These are phyloP conservation scores for Chaetodon trifascialis DNA, from an alignment of 2,113 vertebrate species.

Conservation along the genomic window DNA sequence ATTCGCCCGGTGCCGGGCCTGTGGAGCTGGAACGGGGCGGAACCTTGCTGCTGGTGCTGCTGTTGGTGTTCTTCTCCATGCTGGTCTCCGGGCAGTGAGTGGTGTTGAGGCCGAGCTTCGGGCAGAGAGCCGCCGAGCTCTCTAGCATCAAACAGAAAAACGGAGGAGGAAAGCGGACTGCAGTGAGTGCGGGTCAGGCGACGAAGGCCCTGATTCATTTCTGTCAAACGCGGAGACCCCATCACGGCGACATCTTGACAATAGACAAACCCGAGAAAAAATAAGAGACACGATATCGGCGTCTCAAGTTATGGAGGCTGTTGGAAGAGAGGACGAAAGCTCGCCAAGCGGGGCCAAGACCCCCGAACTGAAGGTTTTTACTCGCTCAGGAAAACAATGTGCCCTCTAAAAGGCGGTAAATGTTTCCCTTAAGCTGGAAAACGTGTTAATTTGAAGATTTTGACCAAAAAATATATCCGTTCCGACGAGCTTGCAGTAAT, in stretches of 20 bases:
- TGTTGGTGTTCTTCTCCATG: slow-evolving; percentile 88
- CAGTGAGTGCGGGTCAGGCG: slow-evolving; percentile 85
- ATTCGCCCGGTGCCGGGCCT: slow-evolving; percentile 90
- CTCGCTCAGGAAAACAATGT: slow-evolving; percentile 60
- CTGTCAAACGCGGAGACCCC: slow-evolving; percentile 90
- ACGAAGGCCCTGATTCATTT: slow-evolving; percentile 93
- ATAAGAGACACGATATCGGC: slow-evolving; percentile 83
- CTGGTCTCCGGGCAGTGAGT: slow-evolving; percentile 82
- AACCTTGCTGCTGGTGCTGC: slow-evolving; percentile 90
- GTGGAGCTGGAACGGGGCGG: slow-evolving; percentile 91
- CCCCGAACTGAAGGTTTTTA: slow-evolving; percentile 55
- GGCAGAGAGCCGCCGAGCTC: slow-evolving; percentile 84
- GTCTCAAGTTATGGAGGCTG: slow-evolving; percentile 78
- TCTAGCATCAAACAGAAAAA: slow-evolving; percentile 78
- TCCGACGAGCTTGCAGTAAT: slow-evolving; percentile 75
- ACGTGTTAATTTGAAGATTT: slow-evolving; percentile 49
- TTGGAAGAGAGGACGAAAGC: slow-evolving; percentile 63
- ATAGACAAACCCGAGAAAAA: slow-evolving; percentile 79
- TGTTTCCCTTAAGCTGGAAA: slow-evolving; percentile 77
- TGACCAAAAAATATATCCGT: slow-evolving; percentile 40
- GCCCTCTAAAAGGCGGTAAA: slow-evolving; percentile 62
- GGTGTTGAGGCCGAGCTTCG: slow-evolving; percentile 87
- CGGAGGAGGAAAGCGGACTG: slow-evolving; percentile 76
- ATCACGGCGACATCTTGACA: slow-evolving; percentile 97
- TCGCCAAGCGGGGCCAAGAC: slow-evolving; percentile 80